These are phyloP conservation scores for Drosophila anomalipes DNA, from an alignment of 2,888 invertebrate genomes.

Conservation along the genomic window DNA sequence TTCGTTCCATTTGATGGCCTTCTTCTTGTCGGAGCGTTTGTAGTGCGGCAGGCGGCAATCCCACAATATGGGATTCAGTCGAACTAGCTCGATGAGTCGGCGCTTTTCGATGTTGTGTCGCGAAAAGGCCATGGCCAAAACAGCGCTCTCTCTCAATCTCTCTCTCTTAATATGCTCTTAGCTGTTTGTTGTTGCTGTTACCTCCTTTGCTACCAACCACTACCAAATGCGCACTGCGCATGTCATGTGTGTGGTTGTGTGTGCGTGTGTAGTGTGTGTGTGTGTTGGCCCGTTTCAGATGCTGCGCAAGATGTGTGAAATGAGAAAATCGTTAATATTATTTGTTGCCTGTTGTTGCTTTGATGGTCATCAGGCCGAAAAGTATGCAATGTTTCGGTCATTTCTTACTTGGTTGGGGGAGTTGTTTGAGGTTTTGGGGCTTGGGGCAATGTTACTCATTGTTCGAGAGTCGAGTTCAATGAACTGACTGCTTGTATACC, in stretches of 20 bases:
- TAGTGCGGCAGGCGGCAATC: constrained; percentile 84
- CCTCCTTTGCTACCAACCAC: constrained; percentile 54
- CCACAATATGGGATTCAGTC: constrained; percentile 83
- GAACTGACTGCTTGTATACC: constrained; percentile 34
- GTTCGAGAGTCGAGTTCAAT: constrained; percentile 48
- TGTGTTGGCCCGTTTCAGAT: constrained; percentile 60
- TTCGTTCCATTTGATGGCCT: constrained; percentile 84
- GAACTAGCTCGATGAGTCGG: constrained; percentile 84
- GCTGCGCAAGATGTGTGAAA: constrained; percentile 59
- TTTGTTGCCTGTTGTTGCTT: constrained; percentile 38
- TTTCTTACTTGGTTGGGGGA: constrained; percentile 29
- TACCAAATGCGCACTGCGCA: constrained; percentile 77
- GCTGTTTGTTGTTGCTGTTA: constrained; percentile 33
- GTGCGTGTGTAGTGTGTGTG: constrained; percentile 12
- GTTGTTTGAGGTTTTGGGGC: constrained; percentile 11
- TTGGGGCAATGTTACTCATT: constrained; percentile 34
- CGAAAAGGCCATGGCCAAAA: constrained; percentile 80
- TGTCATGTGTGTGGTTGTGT: constrained; percentile 52
- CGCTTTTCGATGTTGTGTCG: constrained; percentile 84
- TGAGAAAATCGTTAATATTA: constrained; percentile 78
- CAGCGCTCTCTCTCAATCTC: constrained; percentile 1
- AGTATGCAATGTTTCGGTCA: constrained; percentile 55
- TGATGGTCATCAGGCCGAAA: constrained; percentile 49
- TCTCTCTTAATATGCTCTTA: constrained; percentile 46
- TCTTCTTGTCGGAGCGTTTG: constrained; percentile 84